These are phyloP conservation scores for Procavia capensis DNA, from an alignment of 2,113 vertebrate genomes.

Conservation along the genomic window DNA sequence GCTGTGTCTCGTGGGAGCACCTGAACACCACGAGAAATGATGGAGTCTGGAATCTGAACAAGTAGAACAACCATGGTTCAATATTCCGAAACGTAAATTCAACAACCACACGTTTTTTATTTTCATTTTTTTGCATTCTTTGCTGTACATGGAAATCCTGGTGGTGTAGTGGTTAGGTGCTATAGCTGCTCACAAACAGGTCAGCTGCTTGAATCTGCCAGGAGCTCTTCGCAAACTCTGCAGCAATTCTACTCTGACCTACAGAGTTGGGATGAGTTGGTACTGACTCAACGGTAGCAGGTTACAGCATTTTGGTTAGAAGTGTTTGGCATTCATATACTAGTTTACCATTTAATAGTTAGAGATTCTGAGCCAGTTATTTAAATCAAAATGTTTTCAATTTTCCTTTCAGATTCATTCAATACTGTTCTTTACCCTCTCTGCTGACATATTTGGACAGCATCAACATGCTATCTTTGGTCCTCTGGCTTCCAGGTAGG, in stretches of 20 bases:
- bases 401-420: slow-evolving; percentile 52
- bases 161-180: too few species aligned
- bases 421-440: neutral
- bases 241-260: too few species aligned
- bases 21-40: slow-evolving; percentile 99
- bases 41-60: slow-evolving; percentile 98
- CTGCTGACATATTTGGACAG: neutral
- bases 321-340: neutral
- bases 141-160: too few species aligned
- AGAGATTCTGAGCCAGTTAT: neutral
- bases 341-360: slow-evolving; percentile 30
- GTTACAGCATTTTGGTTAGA: neutral
- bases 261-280: too few species aligned
- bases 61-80: slow-evolving; percentile 63
- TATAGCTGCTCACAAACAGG: too few species aligned
- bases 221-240: too few species aligned
- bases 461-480: neutral
- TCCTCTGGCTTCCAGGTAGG: neutral
- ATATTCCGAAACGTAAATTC: slow-evolving; percentile 53
- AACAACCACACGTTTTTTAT: neutral
- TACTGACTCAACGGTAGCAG: too few species aligned
- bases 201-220: too few species aligned
- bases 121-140: neutral
- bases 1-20: slow-evolving; percentile 98
- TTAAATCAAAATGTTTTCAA: slow-evolving; percentile 38